phyloP scores from a whole-genome alignment of 2,113 vertebrate genomes.

The Sigmodon hispidus region DNA sequence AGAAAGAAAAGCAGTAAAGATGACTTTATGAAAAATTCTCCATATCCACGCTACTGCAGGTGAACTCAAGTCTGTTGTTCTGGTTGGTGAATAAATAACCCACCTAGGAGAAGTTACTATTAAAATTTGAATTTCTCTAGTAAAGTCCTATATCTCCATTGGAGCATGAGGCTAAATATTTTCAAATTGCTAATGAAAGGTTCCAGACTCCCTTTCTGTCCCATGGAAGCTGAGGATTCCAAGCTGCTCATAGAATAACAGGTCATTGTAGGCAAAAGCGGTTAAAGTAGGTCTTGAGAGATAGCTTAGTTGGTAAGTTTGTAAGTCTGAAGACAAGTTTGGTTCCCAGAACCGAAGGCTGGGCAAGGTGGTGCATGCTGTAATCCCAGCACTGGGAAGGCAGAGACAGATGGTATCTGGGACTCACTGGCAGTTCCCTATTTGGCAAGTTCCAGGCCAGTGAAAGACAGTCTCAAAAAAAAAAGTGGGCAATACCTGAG shows the following conservation, averaged over 20 bases:
- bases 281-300: background rate
- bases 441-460: background rate
- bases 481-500: background rate
- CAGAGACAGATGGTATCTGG: background rate
- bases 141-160: conserved; percentile 5
- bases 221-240: conserved; percentile 48
- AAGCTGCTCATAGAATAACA: conserved; percentile 27
- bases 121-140: conserved; percentile 2
- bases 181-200: conserved; percentile 29
- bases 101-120: background rate
- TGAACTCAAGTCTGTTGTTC: background rate
- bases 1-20: background rate
- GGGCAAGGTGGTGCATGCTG: background rate
- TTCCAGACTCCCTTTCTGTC: conserved; percentile 9
- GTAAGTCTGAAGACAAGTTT: background rate
- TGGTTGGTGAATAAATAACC: conserved; percentile 20
- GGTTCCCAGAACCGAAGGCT: background rate
- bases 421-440: background rate
- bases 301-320: background rate
- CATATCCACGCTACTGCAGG: background rate
- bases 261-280: background rate
- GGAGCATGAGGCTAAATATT: conserved; percentile 28
- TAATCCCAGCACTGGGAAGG: too few relatives aligned
- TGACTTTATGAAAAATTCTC: background rate
- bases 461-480: background rate